Base-by-base conservation (phyloP, 1,140 invertebrate genomes). In the Nixonia krombeini region DNA sequence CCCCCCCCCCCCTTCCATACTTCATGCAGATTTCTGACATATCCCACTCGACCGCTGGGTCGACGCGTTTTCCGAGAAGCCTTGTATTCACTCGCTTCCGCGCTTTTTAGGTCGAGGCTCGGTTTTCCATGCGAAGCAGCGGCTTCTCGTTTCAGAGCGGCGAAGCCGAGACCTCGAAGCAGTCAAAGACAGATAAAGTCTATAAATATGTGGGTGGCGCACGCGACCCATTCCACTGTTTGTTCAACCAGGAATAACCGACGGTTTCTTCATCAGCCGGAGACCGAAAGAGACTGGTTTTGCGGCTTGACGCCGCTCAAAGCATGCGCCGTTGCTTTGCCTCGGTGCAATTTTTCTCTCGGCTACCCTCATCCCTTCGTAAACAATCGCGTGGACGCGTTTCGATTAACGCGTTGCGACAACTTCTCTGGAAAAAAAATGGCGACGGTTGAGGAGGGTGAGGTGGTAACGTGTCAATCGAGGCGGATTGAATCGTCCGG, bases 211-310 rank as follows among this genome's bases (percentile, higher is more conserved):
- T 82, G 79, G 81, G 79, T 78, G 81, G 82, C 79, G 76, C 83
- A 80, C 82, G 82, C 82, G 82, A 84, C 81, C 78, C 78, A 82
- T 85, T 80, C 78, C 81, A 80, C 75, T 85, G 83, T 85, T 84
- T 85, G 81, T 83, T 83, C 82, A 84, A 84, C 83, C 82, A 82
- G 81, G 81, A 85, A 84, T 83, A 84, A 85, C 81, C 79, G 79
- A 77, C 61, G 72, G 79, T 81, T 83, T 83, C 80, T 81, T 84
- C 80, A 82, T 78, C 78, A 76, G 53, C 68, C 68, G 62, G 70
- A 75, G 68, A 68, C 70, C 71, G 67, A 68, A 81, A 78, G 74
- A 81, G 73, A 72, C 70, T 80, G 76, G 74, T 81, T 82, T 82
- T 80, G 81, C 72, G 81, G 81, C 78, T 83, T 79, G 74, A 81